Conservation (phyloP, 2,113 vertebrate genomes). For the Cephalopterus ornatus region DNA sequence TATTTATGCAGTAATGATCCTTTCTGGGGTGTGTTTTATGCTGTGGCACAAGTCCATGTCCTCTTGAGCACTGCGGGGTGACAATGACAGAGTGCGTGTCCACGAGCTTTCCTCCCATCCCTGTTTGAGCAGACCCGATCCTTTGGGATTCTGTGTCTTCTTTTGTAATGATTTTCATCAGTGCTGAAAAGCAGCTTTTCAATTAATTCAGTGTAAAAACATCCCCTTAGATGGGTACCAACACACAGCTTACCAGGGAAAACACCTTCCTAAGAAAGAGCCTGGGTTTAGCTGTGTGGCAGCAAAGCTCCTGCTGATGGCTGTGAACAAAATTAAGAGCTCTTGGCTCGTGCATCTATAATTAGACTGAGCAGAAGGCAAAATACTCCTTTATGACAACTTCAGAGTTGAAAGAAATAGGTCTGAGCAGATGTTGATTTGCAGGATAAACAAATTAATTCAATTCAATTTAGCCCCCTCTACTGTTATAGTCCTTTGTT, state of each 20-base stretch:
- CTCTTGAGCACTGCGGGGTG: not conserved
- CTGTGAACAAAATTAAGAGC: not conserved
- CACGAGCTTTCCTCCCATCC: not conserved
- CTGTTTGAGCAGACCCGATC: not conserved
- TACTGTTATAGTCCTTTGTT: conserved; percentile 8
- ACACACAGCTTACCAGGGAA: not conserved
- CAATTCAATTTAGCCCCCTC: not conserved
- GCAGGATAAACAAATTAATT: conserved; percentile 53
- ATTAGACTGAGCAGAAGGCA: conserved; percentile 43
- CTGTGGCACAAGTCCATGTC: not conserved
- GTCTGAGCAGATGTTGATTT: conserved; percentile 41
- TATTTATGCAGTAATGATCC: not conserved
- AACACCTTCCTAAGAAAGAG: not conserved
- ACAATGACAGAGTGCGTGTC: not conserved
- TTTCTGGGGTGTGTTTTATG: not conserved
- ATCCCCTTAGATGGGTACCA: not conserved
- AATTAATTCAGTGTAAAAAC: not conserved
- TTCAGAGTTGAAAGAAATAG: conserved; percentile 29
- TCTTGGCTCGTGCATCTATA: not conserved
- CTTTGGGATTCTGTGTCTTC: not conserved
- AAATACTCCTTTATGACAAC: conserved; percentile 11
- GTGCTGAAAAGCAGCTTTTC: not conserved
- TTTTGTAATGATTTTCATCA: not conserved
- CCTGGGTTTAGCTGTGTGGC: not conserved
- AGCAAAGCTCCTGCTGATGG: not conserved